A percentile compares a stretch with the other conserved stretches of the same genome.
Evolutionary conservation across 2,888 invertebrate species (phyloP).

Genomic region (Ophioninae sp.): DNA sequence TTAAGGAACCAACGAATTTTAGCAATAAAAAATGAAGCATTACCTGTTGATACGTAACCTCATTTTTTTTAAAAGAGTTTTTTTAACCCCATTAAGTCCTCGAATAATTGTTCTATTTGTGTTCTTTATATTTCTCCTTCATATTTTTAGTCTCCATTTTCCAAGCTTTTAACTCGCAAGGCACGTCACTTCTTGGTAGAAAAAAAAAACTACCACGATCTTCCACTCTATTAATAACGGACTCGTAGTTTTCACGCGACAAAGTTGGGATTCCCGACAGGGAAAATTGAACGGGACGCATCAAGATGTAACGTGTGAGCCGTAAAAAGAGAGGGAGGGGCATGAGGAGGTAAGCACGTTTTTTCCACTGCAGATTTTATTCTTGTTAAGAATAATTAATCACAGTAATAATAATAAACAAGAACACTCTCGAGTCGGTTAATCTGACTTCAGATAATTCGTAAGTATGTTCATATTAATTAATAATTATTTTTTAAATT

Average conservation of each 20-base stretch:
- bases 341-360: neutral
- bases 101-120: neutral
- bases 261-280: constrained; percentile 49
- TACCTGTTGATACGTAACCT: neutral
- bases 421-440: neutral
- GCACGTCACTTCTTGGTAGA: constrained; percentile 7
- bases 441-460: neutral
- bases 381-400: neutral
- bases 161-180: constrained; percentile 1
- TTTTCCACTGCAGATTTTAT: neutral
- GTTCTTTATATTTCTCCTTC: neutral
- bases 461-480: neutral
- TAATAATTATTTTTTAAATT: too few species aligned
- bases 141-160: constrained; percentile 19
- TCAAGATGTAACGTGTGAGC: neutral
- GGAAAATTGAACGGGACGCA: constrained; percentile 31
- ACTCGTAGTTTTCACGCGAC: neutral
- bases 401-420: neutral
- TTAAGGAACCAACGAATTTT: neutral
- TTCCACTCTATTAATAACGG: constrained; percentile 8
- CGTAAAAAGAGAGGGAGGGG: neutral
- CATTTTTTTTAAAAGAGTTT: too few species aligned
- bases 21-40: neutral
- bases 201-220: constrained; percentile 5
- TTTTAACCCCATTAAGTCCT: neutral